Percentiles rank a stretch among this genome's conserved stretches.
Conservation (phyloP, 2,888 invertebrate genomes). For the Rhorus exstirpatorius region DNA sequence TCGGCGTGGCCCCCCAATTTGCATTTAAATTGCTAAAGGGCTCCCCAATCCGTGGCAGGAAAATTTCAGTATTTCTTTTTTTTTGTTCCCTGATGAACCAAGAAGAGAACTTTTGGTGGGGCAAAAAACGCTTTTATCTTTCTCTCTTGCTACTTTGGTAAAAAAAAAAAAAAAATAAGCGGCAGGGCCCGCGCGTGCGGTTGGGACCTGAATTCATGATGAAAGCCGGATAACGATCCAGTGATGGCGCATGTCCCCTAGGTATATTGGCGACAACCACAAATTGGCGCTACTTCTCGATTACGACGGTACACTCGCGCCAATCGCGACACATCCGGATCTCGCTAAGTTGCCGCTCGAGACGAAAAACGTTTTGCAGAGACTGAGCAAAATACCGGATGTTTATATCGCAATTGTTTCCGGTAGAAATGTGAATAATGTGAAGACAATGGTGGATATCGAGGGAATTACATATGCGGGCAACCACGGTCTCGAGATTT, state of each 20-base stretch:
- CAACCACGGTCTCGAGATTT: constrained; percentile 95
- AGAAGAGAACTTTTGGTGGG: too few species aligned
- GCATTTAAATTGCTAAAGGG: too few species aligned
- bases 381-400: constrained; percentile 94
- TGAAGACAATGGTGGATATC: constrained; percentile 96
- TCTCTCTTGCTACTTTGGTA: constrained; percentile 32
- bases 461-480: constrained; percentile 97
- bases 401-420: constrained; percentile 95
- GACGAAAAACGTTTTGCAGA: constrained; percentile 93
- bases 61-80: too few species aligned
- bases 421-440: constrained; percentile 94
- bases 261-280: constrained; percentile 94
- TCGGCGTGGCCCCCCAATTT: constrained; percentile 42
- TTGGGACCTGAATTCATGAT: constrained; percentile 82
- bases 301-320: constrained; percentile 96
- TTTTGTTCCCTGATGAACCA: constrained; percentile 22
- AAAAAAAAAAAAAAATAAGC: constrained; percentile 48
- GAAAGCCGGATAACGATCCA: constrained; percentile 84
- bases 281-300: constrained; percentile 94
- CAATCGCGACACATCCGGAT: constrained; percentile 96
- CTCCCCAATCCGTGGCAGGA: too few species aligned
- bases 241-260: constrained; percentile 85
- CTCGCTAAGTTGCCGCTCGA: constrained; percentile 94
- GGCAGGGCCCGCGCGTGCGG: constrained; percentile 83
- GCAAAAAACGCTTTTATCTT: constrained; percentile 5